phyloP scores from a whole-genome alignment of 2,113 vertebrate species.

The Carollia perspicillata region DNA sequence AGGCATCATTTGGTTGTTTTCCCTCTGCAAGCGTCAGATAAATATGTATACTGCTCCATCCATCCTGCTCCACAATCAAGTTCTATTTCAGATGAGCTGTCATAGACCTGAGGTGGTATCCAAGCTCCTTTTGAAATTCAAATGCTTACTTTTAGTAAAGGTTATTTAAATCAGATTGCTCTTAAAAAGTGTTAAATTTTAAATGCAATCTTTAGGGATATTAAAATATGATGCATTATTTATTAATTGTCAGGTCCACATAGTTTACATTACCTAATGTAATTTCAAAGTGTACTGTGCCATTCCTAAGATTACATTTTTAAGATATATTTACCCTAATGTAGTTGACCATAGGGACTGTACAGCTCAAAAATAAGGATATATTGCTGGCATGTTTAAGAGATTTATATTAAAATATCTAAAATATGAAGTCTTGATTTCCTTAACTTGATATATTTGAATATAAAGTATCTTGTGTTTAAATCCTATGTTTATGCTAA shows the following conservation, averaged over 20 bases:
- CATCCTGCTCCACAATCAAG: not conserved
- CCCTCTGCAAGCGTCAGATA: not conserved
- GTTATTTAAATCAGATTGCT: not conserved
- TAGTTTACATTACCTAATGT: not conserved
- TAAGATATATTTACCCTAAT: not conserved
- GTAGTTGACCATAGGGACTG: not conserved
- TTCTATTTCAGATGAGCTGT: not conserved
- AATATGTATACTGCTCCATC: not conserved
- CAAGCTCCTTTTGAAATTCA: slow-evolving; percentile 15
- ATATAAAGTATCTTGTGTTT: not conserved
- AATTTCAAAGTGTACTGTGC: not conserved
- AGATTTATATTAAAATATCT: not conserved
- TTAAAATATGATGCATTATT: not conserved
- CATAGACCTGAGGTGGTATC: not conserved
- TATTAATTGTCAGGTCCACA: not conserved
- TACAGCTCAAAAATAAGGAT: not conserved
- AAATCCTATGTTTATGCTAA: not conserved
- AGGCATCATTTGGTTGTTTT: not conserved
- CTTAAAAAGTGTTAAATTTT: not conserved
- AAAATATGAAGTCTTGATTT: not conserved
- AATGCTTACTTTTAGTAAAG: slow-evolving; percentile 1
- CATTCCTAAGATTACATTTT: slow-evolving; percentile 18
- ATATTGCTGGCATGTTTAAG: not conserved
- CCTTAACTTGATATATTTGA: not conserved
- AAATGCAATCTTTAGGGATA: not conserved